Evolutionary conservation across 1,140 invertebrate species (phyloP), one percentile per base, ranked within the genome.

Genomic region (Agrypnia vestita): DNA sequence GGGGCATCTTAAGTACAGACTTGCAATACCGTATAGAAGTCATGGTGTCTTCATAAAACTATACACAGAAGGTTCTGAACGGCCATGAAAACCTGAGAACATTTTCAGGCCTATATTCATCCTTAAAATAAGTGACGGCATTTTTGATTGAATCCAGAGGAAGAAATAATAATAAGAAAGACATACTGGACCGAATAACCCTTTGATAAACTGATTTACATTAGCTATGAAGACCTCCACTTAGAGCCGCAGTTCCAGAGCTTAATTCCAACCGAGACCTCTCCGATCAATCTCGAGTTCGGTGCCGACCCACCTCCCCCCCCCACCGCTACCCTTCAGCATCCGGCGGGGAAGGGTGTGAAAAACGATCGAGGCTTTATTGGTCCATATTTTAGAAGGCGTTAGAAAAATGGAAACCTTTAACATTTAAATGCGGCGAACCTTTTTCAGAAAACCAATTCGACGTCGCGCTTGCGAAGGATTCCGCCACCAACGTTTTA

Each of bases 231-330:
- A 35, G 25, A 35, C 25, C 25, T 35, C 25, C 6, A 35, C 25
- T 35, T 6, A 35, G 53, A 56, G 53, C 53, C 53, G 15, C 53
- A 56, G 53, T 56, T 56, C 13, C 59, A 7, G 59, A 21, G 9
- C 59, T 62, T 62, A 62, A 62, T 62, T 62, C 59, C 11, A 62
- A 62, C 59, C 12, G 59, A 62, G 21, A 62, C 59, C 19, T 62
- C 25, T 10, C 59, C 59, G 59, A 62, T 62, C 59, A 62, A 62
- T 62, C 59, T 62, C 19, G 25, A 25, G 59, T 62, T 62, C 59
- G 25, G 25, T 62, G 25, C 25, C 25, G 25, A 62, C 8, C 59
- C 59, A 62, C 59, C 59, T 19, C 59, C 19, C 17, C 0, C 6
- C 59, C 19, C 17, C 0, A 8, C 25, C 25, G 59, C 19, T 19